Base-by-base conservation (phyloP, 2,797 vertebrate genomes). In the Acanthopagrus latus region DNA sequence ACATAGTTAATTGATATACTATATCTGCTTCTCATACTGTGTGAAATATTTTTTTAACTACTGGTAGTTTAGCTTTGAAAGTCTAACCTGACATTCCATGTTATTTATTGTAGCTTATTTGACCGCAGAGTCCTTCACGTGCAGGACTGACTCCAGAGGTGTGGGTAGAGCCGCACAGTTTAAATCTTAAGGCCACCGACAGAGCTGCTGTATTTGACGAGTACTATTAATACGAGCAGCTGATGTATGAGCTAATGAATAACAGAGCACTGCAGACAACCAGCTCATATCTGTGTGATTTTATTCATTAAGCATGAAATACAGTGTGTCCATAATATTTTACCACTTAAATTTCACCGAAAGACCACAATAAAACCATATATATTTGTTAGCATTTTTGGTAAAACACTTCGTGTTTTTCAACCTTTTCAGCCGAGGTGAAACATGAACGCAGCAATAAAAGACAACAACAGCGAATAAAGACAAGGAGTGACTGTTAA, bases 401-500 rank as follows among this genome's bases (percentile, higher is more conserved):
- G 14, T 46, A 20, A 0, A 50, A 44, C 54, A 18, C 12, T 20
- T 50, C 10, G 17, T 44, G 7, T 54, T 44, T 64, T 12, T 21
- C 2, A 20, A 9, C 11, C 13, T 29, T 59, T 77, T 18, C 14
- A 38, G 9, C 44, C 29, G 16, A 62, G 14, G 13, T 56, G 16
- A 68, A 68, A 71, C 41, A 33, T 46, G 8, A 7, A 14, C 5
- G 9, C 58, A 10, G 52, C 33, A 67, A 48, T 57, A 71, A 73
- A 70, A 47, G 73, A 38, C 17, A 57, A 60, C 54, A 10, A 46
- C 57, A 55, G 13, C 58, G 10, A 3, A 44, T n/a, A 27, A 80
- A 66, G 25, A 67, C 44, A 4, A 20, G n/a, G 14, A 64, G 29
- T 47, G 23, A 20, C 67, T 47, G 25, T 5, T 52, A 29, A 50